These are phyloP conservation scores for Microcebus griseorufus DNA, from an alignment of 2,113 vertebrate species.

Conservation along the genomic window DNA sequence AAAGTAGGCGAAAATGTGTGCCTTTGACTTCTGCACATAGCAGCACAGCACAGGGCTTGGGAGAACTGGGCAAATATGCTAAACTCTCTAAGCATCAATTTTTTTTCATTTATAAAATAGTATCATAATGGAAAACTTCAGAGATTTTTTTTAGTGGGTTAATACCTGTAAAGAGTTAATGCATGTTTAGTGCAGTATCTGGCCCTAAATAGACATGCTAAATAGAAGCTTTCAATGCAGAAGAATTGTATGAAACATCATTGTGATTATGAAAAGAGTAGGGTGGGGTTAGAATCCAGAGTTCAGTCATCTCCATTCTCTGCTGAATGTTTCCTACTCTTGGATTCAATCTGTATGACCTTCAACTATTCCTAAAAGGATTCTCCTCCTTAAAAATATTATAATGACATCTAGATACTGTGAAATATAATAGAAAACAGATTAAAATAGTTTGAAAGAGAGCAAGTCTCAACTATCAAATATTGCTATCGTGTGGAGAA, in stretches of 20 bases:
- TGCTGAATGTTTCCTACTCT: background rate
- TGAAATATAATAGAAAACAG: background rate
- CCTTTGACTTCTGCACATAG: background rate
- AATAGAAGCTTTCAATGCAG: background rate
- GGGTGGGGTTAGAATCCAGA: background rate
- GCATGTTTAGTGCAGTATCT: background rate
- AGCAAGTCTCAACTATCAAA: background rate
- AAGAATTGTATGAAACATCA: background rate
- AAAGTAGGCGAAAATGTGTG: background rate
- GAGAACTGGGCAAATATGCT: background rate
- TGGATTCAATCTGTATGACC: background rate
- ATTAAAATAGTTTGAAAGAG: background rate
- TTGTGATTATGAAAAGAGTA: background rate
- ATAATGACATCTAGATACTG: background rate
- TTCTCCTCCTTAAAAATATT: background rate
- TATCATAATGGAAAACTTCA: background rate
- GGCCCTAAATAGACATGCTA: background rate
- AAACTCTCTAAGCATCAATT: background rate
- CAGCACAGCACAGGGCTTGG: background rate
- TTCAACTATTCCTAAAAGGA: background rate
- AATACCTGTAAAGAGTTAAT: background rate
- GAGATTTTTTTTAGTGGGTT: background rate
- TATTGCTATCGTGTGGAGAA: background rate
- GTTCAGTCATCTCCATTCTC: background rate
- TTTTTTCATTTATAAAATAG: constrained; percentile 6